Evolutionary conservation across 2,888 invertebrate genomes (phyloP), one percentile per base, ranked within the genome.

Genomic region (Cephus spinipes): DNA sequence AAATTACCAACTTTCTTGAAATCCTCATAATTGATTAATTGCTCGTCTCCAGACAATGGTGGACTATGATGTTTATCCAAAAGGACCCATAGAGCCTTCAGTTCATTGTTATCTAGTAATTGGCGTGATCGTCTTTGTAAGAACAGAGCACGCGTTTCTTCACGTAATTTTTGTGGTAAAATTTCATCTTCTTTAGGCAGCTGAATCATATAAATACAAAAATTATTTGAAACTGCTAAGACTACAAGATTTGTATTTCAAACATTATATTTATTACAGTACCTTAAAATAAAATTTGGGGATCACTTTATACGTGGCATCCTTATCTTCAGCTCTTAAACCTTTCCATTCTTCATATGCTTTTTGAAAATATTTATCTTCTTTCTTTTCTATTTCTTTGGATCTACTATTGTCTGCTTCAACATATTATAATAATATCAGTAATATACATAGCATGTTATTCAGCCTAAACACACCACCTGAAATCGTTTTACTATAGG

Each of bases 131-230:
- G 95, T 89, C 96, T 94, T 91, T 98, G 97, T 74, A 98, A 92
- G 89, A 98, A 97, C 81, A 97, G 94, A 3, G 97, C 97, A 87
- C 98, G 93, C 0, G 98, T 96, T 91, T 98, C 98, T 91, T 98
- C 98, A 78, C 97, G 93, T 71, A 98, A 91, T 91, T 97, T 97
- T 88, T 96, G 95, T 1, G 96, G 93, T 4, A 98, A 88, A 11
- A 95, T 93, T 87, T 97, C 97, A 85, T 95, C 95, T 75, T 96
- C 94, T 76, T 94, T 94, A 0, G 97, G 97, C 2, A 97, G 92
- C 92, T 92, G 76, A 40, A 30, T 15, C n/a, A 80, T 23, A 31
- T 6, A 75, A 40, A 23, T 23, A 55, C 55, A 73, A 68, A 23
- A 76, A 76, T 69, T 40, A 76, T 73, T 32, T n/a, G 33, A 55